Evolutionary conservation across 2,113 vertebrate species (phyloP), one percentile per base, ranked within the genome.

Genomic region (Mionectes macconnelli): DNA sequence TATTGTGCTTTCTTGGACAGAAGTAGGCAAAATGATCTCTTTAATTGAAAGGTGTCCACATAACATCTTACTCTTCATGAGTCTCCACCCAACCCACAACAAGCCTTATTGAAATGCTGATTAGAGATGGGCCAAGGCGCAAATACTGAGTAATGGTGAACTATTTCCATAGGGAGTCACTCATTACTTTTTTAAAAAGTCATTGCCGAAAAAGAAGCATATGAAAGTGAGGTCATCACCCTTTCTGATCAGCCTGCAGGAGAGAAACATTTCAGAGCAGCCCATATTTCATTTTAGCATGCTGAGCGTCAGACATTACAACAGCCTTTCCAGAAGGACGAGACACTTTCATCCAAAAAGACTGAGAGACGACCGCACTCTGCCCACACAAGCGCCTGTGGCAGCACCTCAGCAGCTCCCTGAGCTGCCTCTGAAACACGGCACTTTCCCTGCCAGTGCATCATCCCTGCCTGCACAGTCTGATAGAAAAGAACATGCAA

Each of bases 281-380:
- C 31, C 45, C 4, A 0, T 16, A 19, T 11, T 75, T 68, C 5
- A 0, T 7, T 44, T 57, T 10, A 82, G 22, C 44, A 13, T 1
- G 19, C 62, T 12, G 53, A 57, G 30, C 4, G 4, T 39, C 88
- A 90, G 75, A 66, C 56, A 6, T 70, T 7, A 19, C 37, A 73
- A 50, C 55, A 87, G 66, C 5, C 1, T 50, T 83, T 79, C 70
- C 67, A 76, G 53, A 90, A 72, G 49, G 78, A 87, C 2, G 0
- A 79, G 44, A 28, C 13, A 15, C 39, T 72, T 56, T 49, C 30
- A 76, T 16, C 14, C 74, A 14, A 25, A 60, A 52, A 60, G 7
- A 0, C 0, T 0, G 2, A 60, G 57, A 80, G 28, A 28, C 0
- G 0, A 56, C 8, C 1, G 0, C 2, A 0, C 27, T 78, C 69